A percentile compares a stretch with the other conserved stretches of the same genome.
Conservation (phyloP, 2,113 vertebrate genomes). For the Anoura caudifer region DNA sequence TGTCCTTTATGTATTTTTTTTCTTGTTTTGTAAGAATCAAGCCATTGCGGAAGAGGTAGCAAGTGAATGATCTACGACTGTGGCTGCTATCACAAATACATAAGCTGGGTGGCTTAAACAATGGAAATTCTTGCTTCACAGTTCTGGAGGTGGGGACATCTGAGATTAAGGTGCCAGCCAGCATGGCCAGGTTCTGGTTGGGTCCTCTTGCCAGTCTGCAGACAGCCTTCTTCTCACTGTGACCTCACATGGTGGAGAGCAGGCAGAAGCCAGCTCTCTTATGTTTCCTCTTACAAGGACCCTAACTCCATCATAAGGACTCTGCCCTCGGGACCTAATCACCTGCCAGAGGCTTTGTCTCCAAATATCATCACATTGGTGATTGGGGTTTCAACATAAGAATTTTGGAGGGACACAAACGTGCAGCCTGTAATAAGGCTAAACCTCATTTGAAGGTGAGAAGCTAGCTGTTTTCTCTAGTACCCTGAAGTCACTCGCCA, state of each 20-base stretch:
- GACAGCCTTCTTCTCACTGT: no score
- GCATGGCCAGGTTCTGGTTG: no score
- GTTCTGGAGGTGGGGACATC: not conserved
- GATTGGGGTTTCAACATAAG: not conserved
- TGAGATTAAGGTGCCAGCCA: not conserved
- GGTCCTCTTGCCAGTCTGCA: no score
- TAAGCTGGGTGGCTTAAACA: not conserved
- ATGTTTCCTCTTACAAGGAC: not conserved
- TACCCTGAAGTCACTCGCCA: no score
- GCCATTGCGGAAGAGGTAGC: not conserved
- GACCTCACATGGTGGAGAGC: not conserved
- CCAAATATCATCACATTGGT: not conserved
- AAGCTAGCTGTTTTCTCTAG: not conserved
- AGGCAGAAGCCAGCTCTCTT: not conserved
- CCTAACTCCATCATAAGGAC: not conserved
- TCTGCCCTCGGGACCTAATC: not conserved
- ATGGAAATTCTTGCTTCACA: no score
- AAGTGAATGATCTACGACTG: not conserved
- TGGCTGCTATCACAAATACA: not conserved
- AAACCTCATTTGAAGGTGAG: not conserved
- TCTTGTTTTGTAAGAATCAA: not conserved
- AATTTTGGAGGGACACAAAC: not conserved
- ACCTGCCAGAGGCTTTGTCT: not conserved
- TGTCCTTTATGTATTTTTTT: not conserved
- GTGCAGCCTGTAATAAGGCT: accelerated